Base-by-base conservation (phyloP, 2,113 vertebrate species). In the Anas platyrhynchos region DNA sequence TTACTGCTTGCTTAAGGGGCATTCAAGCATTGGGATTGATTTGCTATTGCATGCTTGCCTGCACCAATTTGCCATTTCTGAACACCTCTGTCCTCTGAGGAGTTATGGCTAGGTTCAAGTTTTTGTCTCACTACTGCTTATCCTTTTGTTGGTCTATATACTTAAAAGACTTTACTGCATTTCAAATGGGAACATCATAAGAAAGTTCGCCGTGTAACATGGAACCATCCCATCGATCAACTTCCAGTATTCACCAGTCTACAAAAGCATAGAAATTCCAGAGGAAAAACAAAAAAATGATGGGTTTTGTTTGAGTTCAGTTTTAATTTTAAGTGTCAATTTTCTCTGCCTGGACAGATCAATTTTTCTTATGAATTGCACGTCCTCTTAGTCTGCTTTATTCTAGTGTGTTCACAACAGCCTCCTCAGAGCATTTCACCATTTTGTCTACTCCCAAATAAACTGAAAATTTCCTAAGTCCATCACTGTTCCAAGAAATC, bases 291-390 rank as follows among this genome's bases (percentile, higher is more conserved):
- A 85, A 89, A 67, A 88, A 94, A 73, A 66, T 41, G 72, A 86
- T 86, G 69, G 69, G 78, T 92, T 95, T 88, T 88, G 68, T 86
- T 94, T 85, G 34, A 23, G 43, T 85, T 94, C 83, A 88, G 63
- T 85, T 96, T 88, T 74, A 82, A 85, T 89, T 90, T 90, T 93
- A 80, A 74, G 56, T 92, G 83, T 81, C 88, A 83, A 78, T 92
- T 95, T 92, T 92, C 83, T 86, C 5, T 23, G 65, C 31, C 43
- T 95, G 56, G 66, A 83, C 73, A 88, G 69, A 93, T 84, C 61
- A 80, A 52, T 95, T 93, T 92, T 94, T 91, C 69, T 82, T 75
- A 78, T 5, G 43, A 76, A 91, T 82, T 89, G 55, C 44, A 81
- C 22, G 41, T 89, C 44, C 44, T 87, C 34, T 80, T 48, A 80